A percentile compares a stretch with the other conserved stretches of the same genome.
Conservation (phyloP, 2,797 vertebrate genomes). For the Tamandua tetradactyla region DNA sequence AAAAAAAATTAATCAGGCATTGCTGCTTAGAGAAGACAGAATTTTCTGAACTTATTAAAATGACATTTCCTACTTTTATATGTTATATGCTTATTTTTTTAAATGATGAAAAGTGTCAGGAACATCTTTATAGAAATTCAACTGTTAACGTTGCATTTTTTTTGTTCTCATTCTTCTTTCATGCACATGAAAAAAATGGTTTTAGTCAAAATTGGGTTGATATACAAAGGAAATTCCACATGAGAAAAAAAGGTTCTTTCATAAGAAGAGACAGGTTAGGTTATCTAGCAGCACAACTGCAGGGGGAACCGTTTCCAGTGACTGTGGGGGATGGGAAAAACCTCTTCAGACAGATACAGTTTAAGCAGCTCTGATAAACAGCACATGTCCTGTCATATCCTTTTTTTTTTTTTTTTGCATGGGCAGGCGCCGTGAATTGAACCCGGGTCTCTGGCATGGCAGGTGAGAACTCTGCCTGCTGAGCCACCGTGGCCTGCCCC, state of each 20-base stretch:
- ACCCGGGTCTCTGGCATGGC: no score
- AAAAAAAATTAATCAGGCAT: background rate
- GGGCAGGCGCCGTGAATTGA: no score
- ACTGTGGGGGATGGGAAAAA: background rate
- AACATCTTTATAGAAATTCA: background rate
- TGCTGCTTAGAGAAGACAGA: background rate
- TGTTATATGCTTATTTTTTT: background rate
- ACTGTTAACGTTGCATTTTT: constrained; percentile 10
- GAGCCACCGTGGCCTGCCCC: no score
- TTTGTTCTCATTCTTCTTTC: background rate
- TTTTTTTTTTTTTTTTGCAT: no score
- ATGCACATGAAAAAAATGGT: background rate
- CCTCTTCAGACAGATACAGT: background rate
- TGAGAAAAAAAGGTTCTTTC: background rate
- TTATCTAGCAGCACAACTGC: background rate
- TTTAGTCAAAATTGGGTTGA: background rate
- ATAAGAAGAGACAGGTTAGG: background rate
- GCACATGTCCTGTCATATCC: background rate
- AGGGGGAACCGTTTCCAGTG: background rate
- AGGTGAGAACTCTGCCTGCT: no score
- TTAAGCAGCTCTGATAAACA: background rate
- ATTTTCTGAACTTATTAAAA: constrained; percentile 32
- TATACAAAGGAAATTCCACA: background rate
- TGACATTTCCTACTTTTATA: constrained; percentile 4
- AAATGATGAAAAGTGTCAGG: constrained; percentile 15